These are phyloP conservation scores for Asobara japonica DNA, from an alignment of 1,140 invertebrate genomes.

Conservation along the genomic window DNA sequence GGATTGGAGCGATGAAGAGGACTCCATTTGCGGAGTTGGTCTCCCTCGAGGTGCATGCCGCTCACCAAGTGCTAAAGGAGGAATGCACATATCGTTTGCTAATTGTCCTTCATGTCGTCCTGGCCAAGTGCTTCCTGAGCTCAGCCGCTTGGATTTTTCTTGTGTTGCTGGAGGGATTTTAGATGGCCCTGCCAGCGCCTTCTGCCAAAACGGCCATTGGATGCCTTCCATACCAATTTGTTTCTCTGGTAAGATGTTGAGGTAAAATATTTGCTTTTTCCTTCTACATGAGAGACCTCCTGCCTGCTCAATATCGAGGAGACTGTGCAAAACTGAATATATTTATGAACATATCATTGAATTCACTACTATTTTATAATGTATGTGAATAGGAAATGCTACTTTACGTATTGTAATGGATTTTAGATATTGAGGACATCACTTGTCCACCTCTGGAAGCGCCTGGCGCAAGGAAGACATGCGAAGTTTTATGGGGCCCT, in stretches of 20 bases:
- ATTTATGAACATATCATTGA: not conserved
- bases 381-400: not conserved
- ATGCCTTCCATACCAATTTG: slow-evolving; percentile 46
- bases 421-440: slow-evolving; percentile 31
- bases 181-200: slow-evolving; percentile 45
- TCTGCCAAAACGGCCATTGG: slow-evolving; percentile 49
- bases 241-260: slow-evolving; percentile 27
- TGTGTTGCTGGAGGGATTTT: slow-evolving; percentile 42
- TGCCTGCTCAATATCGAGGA: no score
- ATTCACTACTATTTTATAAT: not conserved
- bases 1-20: slow-evolving; percentile 69
- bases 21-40: slow-evolving; percentile 38
- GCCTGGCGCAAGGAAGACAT: slow-evolving; percentile 42
- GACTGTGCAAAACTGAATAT: no score
- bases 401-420: not conserved
- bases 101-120: slow-evolving; percentile 46
- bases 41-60: slow-evolving; percentile 48
- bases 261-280: not conserved
- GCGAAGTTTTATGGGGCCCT: slow-evolving; percentile 47
- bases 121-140: slow-evolving; percentile 46
- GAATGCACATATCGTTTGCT: slow-evolving; percentile 40
- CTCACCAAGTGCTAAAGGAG: slow-evolving; percentile 43
- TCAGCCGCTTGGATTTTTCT: slow-evolving; percentile 45
- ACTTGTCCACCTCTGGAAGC: slow-evolving; percentile 44
- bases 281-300: no score